phyloP scores from a whole-genome alignment of 2,113 vertebrate species.

The Ophiodon elongatus region DNA sequence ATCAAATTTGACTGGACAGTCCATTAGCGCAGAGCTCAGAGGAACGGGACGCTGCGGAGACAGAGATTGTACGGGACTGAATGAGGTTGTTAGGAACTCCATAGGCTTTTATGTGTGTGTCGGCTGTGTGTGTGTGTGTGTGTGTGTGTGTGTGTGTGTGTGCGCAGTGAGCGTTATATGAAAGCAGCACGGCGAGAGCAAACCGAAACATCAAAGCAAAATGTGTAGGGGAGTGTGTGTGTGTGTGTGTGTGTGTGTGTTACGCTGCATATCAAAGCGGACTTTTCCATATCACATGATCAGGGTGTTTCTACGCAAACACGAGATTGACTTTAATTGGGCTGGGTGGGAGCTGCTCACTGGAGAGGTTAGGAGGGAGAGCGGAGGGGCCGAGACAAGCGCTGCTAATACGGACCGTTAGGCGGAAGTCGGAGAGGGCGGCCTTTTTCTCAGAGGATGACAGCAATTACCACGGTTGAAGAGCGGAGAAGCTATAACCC shows the following conservation, averaged over 20 bases:
- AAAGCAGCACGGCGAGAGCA: conserved; percentile 16
- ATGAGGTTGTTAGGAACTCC: conserved; percentile 33
- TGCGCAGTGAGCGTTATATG: neutral
- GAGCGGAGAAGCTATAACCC: neutral
- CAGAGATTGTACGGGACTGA: conserved; percentile 40
- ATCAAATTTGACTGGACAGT: conserved; percentile 53
- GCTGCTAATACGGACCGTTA: conserved; percentile 12
- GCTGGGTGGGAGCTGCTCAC: conserved; percentile 45
- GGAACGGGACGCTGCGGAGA: conserved; percentile 24
- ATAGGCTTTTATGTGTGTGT: conserved; percentile 5
- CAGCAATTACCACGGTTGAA: conserved; percentile 49
- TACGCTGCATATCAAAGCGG: neutral
- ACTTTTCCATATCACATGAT: conserved; percentile 57
- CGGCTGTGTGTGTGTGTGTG: neutral
- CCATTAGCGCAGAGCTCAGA: conserved; percentile 51
- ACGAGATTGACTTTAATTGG: conserved; percentile 57
- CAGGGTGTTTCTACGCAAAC: conserved; percentile 61
- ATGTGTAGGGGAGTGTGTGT: neutral
- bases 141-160: too few relatives aligned
- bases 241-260: neutral
- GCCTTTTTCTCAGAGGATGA: conserved; percentile 39
- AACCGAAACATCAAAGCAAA: conserved; percentile 37
- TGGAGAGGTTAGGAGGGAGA: conserved; percentile 35
- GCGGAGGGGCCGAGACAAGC: conserved; percentile 26
- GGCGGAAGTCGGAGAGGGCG: conserved; percentile 15